phyloP scores from a whole-genome alignment of 2,797 vertebrate genomes.

The Cossypha dichroa region DNA sequence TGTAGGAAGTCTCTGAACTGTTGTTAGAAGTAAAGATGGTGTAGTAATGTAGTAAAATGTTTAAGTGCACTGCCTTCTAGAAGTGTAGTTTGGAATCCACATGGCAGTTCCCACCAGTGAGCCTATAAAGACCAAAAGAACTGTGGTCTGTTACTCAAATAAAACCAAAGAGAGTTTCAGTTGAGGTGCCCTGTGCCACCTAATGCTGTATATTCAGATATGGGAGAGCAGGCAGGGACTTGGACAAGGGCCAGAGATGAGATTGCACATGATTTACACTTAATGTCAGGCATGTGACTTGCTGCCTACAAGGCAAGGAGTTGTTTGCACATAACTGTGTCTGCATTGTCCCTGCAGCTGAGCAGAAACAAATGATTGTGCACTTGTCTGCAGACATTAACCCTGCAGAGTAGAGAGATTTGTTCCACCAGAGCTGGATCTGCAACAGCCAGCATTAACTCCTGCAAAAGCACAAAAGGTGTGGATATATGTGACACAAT shows the following conservation, averaged over 20 bases:
- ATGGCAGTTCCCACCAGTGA: background rate
- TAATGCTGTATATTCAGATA: background rate
- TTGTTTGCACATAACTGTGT: conserved; percentile 27
- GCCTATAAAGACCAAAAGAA: background rate
- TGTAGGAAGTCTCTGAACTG: background rate
- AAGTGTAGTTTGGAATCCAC: background rate
- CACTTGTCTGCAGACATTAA: conserved; percentile 15
- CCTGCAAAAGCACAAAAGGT: background rate
- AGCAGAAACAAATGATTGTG: background rate
- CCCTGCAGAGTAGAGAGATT: background rate
- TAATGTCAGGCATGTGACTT: conserved; percentile 2
- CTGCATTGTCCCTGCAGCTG: conserved; percentile 24
- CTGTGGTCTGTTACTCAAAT: background rate
- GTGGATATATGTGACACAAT: background rate
- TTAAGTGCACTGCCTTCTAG: background rate
- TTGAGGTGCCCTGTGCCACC: background rate
- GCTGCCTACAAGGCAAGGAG: conserved; percentile 7
- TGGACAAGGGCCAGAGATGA: conserved; percentile 11
- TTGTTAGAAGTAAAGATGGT: background rate
- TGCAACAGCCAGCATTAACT: background rate
- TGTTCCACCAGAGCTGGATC: background rate
- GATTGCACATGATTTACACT: conserved; percentile 12
- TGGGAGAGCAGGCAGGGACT: background rate
- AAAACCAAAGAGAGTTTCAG: background rate
- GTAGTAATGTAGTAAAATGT: background rate